These are phyloP conservation scores for Astreopora myriophthalma DNA, from an alignment of 64 coral and sea anemone genomes.

Conservation along the genomic window DNA sequence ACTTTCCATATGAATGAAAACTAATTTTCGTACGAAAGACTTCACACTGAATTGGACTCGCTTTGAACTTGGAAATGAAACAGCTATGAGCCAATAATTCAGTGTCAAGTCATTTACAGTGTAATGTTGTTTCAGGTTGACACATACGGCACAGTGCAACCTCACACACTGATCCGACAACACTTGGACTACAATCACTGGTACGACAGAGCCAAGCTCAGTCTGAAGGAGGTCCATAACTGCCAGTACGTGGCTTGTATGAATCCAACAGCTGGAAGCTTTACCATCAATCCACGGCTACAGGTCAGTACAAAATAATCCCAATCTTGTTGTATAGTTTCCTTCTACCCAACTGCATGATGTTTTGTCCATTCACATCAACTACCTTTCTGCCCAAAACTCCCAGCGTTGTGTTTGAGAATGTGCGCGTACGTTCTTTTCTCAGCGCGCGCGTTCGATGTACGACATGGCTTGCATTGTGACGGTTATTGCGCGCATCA, in stretches of 20 bases:
- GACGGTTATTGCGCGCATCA: neutral
- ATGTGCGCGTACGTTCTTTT: too few relatives aligned
- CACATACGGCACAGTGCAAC: constrained; percentile 96
- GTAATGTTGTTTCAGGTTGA: constrained; percentile 81
- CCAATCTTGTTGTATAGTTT: neutral
- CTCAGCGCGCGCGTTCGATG: neutral
- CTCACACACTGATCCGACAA: constrained; percentile 98
- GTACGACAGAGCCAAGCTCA: constrained; percentile 94
- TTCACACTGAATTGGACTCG: too few relatives aligned
- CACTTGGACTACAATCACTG: constrained; percentile 99
- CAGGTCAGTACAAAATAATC: constrained; percentile 28
- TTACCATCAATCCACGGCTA: constrained; percentile 96
- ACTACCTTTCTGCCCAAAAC: too few relatives aligned
- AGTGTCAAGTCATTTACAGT: neutral
- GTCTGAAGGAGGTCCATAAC: constrained; percentile 93
- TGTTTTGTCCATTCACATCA: too few relatives aligned
- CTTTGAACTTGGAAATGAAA: too few relatives aligned
- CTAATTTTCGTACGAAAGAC: too few relatives aligned
- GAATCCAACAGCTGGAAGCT: constrained; percentile 99
- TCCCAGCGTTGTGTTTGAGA: too few relatives aligned
- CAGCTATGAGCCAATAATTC: too few relatives aligned
- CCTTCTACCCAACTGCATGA: neutral
- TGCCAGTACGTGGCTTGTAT: constrained; percentile 98
- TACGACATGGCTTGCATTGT: neutral
- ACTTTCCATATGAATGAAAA: too few relatives aligned